Base-by-base conservation (phyloP, 1,140 invertebrate genomes). In the Eupeodes corollae region DNA sequence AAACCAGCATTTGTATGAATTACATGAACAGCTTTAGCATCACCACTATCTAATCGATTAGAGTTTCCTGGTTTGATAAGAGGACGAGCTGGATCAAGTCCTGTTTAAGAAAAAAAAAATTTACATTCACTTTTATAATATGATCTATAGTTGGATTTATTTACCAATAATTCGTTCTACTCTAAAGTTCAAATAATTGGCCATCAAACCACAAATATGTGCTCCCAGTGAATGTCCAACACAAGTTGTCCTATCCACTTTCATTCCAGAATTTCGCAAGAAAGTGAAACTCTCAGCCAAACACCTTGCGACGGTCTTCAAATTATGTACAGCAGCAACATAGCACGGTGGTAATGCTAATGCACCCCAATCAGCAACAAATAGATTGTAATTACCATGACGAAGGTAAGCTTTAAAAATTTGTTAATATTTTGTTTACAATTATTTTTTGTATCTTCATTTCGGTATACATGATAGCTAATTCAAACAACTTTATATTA, bases 1-100 rank as follows among this genome's bases (percentile, higher is more conserved):
- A 77, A 76, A 9, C 83, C 82, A 0, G 82, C 82, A 58, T 89
- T 87, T 2, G 86, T 86, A 55, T 89, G 86, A 14, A 89, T 75
- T 3, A 86, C 77, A 62, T 83, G 79, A n/a, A 86, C 84, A 38
- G 85, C 75, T 42, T 75, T 70, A 0, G 84, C 86, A 63, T 90
- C 87, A 49, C 81, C 78, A n/a, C 71, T 68, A 6, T 84, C 80
- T 9, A 91, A 68, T 6, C 79, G 72, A 55, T 69, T 64, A 19
- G 74, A 74, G 9, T 76, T 79, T 51, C 76, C 82, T 13, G 74
- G 69, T 46, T 76, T 71, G 1, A 84, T 78, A 2, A 84, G 59
- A 1, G 83, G 83, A 26, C 78, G 65, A 0, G 82, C 83, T 34
- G 83, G 83, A 68, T 85, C 82, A 41, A 85, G 61, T 42, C 79